A percentile compares a stretch with the other conserved stretches of the same genome.
These are phyloP conservation scores for Daphoenositta chrysoptera DNA, from an alignment of 2,113 vertebrate genomes.

Conservation along the genomic window DNA sequence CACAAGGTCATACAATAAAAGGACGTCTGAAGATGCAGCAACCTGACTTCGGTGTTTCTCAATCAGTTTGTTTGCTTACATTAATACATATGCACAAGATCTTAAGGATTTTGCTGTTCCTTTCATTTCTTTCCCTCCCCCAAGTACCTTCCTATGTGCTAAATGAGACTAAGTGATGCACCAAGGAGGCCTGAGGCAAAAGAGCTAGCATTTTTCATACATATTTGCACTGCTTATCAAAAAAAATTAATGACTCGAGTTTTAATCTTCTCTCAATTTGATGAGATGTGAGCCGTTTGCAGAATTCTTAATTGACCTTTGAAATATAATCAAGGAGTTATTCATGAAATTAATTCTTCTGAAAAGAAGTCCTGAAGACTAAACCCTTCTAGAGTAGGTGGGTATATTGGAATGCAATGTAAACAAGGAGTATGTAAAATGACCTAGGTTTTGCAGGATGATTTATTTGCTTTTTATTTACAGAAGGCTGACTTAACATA, in stretches of 20 bases:
- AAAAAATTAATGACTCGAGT: slow-evolving; percentile 24
- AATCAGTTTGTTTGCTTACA: background rate
- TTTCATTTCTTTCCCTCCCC: background rate
- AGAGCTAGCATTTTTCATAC: slow-evolving; percentile 14
- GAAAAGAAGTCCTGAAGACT: background rate
- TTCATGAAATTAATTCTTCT: slow-evolving; percentile 1
- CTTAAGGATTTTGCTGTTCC: background rate
- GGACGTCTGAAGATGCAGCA: background rate
- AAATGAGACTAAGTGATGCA: background rate
- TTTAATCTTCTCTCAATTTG: slow-evolving; percentile 59
- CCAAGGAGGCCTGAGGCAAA: slow-evolving; percentile 10
- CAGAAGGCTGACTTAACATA: background rate
- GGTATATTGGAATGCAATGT: background rate
- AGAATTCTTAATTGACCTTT: slow-evolving; percentile 52
- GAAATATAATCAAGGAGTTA: slow-evolving; percentile 44
- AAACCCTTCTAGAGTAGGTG: background rate
- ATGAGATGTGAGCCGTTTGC: slow-evolving; percentile 41
- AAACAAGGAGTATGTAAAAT: background rate
- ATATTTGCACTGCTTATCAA: slow-evolving; percentile 40
- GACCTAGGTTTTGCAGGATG: background rate
- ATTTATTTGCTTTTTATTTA: background rate
- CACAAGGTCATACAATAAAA: background rate
- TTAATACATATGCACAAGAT: background rate
- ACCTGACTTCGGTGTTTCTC: background rate
- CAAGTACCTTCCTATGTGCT: background rate